Evolutionary conservation across 2,888 invertebrate genomes (phyloP), one percentile per base, ranked within the genome.

Genomic region (Caenorhabditis sp.): DNA sequence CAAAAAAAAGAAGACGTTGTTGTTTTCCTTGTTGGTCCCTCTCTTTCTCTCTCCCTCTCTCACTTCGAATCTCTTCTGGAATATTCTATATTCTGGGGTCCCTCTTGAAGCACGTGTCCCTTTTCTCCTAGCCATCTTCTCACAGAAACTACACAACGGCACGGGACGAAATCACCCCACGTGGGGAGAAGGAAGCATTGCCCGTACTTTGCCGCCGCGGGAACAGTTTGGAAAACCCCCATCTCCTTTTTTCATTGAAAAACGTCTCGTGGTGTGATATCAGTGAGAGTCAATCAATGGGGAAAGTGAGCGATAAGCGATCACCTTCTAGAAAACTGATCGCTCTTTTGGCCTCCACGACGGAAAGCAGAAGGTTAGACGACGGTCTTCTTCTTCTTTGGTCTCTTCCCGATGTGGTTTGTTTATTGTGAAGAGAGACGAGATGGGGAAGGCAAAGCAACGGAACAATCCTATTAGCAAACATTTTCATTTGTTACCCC

Each of bases 191-290:
- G 26, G 49, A 14, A 38, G 38, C 6, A 38, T 19, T 56, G 28
- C n/a, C n/a, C 47, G 75, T 75, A 66, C 66, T 75, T 75, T 68
- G 74, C n/a, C 74, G 74, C 64, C 16, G 22, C 26, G 56, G 41
- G 58, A 41, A 61, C 59, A 61, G 41, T 51, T 63, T 44, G 64
- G 75, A 66, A 68, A 68, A 73, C 49, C 61, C 73, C 68, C 51
- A 26, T n/a, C 24, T 47, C n/a, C 12, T 38, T 38, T 38, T 38
- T 38, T 38, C 38, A 38, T 38, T 12, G 38, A 38, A 38, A 38
- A 10, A 12, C 12, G 59, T 72, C 74, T 63, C 54, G 75, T 75
- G 75, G 66, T 75, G 66, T 75, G 75, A 75, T 75, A 44, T 66
- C 51, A 47, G 5, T 8, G 35, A 16, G 41, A 61, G 61, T 61